phyloP scores from a whole-genome alignment of 2,797 vertebrate genomes.

The Tarsius wallacei region DNA sequence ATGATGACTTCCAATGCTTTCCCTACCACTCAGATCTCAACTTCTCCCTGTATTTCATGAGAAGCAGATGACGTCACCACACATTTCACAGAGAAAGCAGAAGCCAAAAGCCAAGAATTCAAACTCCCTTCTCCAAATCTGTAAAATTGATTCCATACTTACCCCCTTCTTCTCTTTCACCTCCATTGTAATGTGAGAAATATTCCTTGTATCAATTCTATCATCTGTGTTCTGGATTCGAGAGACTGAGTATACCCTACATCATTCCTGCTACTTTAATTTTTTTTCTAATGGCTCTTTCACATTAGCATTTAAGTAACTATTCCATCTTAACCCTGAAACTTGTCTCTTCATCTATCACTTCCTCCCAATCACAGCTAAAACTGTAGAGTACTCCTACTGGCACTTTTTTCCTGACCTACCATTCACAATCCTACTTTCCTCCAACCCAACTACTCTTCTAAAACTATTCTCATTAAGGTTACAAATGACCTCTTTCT shows the following conservation, averaged over 20 bases:
- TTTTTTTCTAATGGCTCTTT: background rate
- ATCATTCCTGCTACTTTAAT: background rate
- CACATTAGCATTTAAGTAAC: slow-evolving; percentile 25
- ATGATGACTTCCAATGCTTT: background rate
- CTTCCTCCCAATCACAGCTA: background rate
- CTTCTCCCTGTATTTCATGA: background rate
- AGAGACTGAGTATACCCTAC: background rate
- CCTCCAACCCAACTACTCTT: background rate
- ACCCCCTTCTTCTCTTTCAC: background rate
- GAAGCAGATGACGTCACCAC: background rate
- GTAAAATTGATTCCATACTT: background rate
- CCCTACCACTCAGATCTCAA: background rate
- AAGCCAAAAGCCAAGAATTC: slow-evolving; percentile 10
- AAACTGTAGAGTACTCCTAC: background rate
- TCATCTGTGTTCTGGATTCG: background rate
- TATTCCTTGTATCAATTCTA: background rate
- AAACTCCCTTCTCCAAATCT: background rate
- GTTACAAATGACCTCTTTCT: background rate
- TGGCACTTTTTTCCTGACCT: background rate
- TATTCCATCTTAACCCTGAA: background rate
- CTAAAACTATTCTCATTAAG: slow-evolving; percentile 17
- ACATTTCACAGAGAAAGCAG: background rate
- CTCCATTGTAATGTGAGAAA: background rate
- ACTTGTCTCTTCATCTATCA: slow-evolving; percentile 23
- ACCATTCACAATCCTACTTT: slow-evolving; percentile 42